Percentiles rank a stretch among this genome's conserved stretches.
phyloP scores from a whole-genome alignment of 23 tunicate species.

The Phallusia fumigata region DNA sequence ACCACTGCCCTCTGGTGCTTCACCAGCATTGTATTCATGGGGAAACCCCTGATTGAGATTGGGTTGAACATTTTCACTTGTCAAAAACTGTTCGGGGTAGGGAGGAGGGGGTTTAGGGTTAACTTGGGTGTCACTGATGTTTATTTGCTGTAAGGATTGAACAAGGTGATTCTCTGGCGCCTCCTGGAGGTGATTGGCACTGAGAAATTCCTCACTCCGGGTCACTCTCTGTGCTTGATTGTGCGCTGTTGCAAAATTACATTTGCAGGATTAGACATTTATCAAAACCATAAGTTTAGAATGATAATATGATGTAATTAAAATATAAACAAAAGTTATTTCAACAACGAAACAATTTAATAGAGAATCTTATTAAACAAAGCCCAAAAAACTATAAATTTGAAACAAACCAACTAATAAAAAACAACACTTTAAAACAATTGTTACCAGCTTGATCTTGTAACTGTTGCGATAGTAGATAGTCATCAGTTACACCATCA shows the following conservation, averaged over 20 bases:
- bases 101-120: constrained; percentile 42
- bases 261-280: background rate
- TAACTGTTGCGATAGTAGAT: constrained; percentile 50
- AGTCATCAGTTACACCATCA: constrained; percentile 50
- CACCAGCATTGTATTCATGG: background rate
- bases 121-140: background rate
- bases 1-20: background rate
- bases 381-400: no score
- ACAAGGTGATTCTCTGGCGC: constrained; percentile 15
- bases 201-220: constrained; percentile 46
- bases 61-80: background rate
- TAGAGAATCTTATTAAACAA: no score
- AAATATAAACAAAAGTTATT: no score
- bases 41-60: background rate
- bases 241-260: background rate
- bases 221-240: constrained; percentile 25
- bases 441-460: constrained; percentile 42
- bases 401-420: background rate
- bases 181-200: constrained; percentile 2
- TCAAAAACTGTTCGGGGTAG: constrained; percentile 20
- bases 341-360: no score
- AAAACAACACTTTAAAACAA: background rate
- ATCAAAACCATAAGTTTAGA: no score
- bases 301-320: no score
- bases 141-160: constrained; percentile 29